Percentiles rank a stretch among this genome's conserved stretches.
These are phyloP conservation scores for Tiaroga cobitis DNA, from an alignment of 2,797 vertebrate genomes.

Conservation along the genomic window DNA sequence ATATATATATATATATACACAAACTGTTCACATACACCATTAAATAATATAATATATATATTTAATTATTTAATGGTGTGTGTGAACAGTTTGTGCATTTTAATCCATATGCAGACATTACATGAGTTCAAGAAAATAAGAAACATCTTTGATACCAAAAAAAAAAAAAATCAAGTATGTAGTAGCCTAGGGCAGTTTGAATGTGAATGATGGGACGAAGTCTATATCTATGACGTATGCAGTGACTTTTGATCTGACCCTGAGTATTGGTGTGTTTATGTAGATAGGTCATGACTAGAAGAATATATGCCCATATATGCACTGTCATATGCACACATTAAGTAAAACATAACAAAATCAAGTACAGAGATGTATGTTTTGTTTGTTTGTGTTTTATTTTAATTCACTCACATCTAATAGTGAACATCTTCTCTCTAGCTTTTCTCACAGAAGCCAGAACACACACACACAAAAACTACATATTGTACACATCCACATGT, in stretches of 20 bases:
- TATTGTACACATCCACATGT: constrained; percentile 45
- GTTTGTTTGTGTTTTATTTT: not conserved
- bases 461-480: constrained; percentile 7
- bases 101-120: not conserved
- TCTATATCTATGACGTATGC: constrained; percentile 73
- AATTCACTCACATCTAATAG: constrained; percentile 8
- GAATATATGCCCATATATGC: not conserved
- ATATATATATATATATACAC: no score
- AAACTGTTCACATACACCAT: not conserved
- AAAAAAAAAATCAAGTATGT: not conserved
- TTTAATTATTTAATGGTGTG: not conserved
- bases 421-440: not conserved
- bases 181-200: constrained; percentile 18
- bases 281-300: constrained; percentile 50
- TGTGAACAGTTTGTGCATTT: not conserved
- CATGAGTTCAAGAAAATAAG: not conserved
- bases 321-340: constrained; percentile 36
- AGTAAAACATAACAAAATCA: not conserved
- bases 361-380: not conserved
- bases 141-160: not conserved
- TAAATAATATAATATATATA: not conserved
- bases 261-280: constrained; percentile 56
- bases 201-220: constrained; percentile 47
- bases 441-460: not conserved
- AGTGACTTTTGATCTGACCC: constrained; percentile 75